Evolutionary conservation across 37 sponge, comb jelly and placozoan genomes (phyloP).

Genomic region (Ephydatia muelleri): DNA sequence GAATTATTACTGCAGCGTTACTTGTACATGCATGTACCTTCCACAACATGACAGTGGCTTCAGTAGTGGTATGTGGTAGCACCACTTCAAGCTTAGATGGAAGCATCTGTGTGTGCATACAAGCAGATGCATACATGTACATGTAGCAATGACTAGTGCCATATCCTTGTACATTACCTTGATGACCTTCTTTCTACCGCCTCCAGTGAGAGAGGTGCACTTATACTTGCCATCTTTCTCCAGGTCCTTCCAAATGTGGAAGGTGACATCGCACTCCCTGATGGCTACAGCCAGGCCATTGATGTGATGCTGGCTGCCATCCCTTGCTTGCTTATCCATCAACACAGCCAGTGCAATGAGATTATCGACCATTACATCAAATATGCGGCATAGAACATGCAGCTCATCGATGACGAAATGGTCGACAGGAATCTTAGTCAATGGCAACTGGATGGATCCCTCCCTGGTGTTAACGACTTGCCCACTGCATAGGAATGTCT

Average conservation of each 20-base stretch:
- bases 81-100: not conserved
- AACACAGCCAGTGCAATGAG: not conserved
- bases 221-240: not conserved
- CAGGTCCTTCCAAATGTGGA: not conserved
- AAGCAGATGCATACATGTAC: not conserved
- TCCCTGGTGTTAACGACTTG: not conserved
- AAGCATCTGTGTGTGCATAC: slow-evolving; percentile 2
- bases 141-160: not conserved
- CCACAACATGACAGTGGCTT: not conserved
- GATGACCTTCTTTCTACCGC: not conserved
- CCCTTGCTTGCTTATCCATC: not conserved
- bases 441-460: not conserved
- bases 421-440: not conserved
- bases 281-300: not conserved
- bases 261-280: not conserved
- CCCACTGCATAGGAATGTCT: not conserved
- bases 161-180: not conserved
- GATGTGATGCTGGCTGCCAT: not conserved
- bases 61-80: not conserved
- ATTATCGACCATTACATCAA: not conserved
- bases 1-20: not conserved
- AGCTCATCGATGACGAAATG: not conserved
- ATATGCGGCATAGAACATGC: not conserved
- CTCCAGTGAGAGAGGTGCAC: not conserved
- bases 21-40: not conserved